Evolutionary conservation across 2,888 invertebrate genomes (phyloP).

Genomic region (Drosophila recens): DNA sequence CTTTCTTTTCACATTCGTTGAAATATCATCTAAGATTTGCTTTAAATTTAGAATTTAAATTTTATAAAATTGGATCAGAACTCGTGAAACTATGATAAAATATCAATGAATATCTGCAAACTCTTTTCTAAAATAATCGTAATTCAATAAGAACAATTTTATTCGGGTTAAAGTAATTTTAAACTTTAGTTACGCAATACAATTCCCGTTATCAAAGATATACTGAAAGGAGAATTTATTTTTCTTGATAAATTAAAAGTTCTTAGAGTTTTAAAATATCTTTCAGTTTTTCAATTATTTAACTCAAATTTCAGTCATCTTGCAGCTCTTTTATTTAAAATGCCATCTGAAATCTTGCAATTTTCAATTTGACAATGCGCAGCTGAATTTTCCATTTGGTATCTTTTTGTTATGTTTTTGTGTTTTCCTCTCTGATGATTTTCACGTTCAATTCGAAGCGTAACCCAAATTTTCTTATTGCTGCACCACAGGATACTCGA

Average conservation of each 20-base stretch:
- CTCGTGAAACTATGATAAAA: no score
- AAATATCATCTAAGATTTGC: neutral
- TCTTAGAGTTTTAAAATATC: neutral
- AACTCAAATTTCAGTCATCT: neutral
- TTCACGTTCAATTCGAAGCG: no score
- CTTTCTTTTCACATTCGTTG: neutral
- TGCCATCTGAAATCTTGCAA: constrained; percentile 9
- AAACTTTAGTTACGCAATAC: neutral
- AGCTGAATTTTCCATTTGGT: constrained; percentile 29
- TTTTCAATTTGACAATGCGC: constrained; percentile 14
- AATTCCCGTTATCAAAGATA: no score
- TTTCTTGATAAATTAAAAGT: neutral
- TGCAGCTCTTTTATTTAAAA: neutral
- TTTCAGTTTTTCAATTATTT: neutral
- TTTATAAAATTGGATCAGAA: neutral
- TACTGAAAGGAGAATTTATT: no score
- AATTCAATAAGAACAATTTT: neutral
- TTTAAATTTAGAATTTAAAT: neutral
- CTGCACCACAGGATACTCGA: constrained; percentile 46
- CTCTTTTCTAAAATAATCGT: neutral
- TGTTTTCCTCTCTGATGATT: constrained; percentile 1
- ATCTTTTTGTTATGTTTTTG: neutral
- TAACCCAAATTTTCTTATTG: constrained; percentile 15
- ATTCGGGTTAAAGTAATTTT: neutral
- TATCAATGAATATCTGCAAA: neutral